A percentile compares a stretch with the other conserved stretches of the same genome.
These are phyloP conservation scores for Andrena flavipes DNA, from an alignment of 2,888 invertebrate species.

Conservation along the genomic window DNA sequence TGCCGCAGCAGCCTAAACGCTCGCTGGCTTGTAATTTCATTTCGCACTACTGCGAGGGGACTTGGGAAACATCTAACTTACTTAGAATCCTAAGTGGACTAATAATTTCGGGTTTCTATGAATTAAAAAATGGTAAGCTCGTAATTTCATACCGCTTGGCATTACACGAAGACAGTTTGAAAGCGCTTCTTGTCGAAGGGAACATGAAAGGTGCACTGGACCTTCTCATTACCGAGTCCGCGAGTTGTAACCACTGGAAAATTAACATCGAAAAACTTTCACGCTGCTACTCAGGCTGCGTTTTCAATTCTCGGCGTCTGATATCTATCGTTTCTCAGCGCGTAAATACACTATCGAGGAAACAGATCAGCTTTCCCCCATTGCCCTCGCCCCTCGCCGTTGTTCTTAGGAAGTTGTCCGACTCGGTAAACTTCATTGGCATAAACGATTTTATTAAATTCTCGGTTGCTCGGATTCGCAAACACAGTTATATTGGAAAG, in stretches of 20 bases:
- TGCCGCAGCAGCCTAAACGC: too few species aligned
- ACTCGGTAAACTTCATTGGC: constrained; percentile 63
- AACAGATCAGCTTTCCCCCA: constrained; percentile 26
- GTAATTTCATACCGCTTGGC: too few species aligned
- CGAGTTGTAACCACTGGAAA: not conserved
- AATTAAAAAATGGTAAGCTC: not conserved
- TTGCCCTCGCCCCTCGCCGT: constrained; percentile 34
- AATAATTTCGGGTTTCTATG: too few species aligned
- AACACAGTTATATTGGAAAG: constrained; percentile 69
- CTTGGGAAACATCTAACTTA: too few species aligned
- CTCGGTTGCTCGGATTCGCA: constrained; percentile 62
- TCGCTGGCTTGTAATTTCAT: too few species aligned
- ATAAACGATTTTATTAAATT: constrained; percentile 73
- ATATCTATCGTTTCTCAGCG: constrained; percentile 33
- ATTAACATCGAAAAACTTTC: constrained; percentile 7
- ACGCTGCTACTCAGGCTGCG: constrained; percentile 1
- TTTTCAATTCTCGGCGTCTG: constrained; percentile 18
- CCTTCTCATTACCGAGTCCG: not conserved
- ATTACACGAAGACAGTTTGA: too few species aligned
- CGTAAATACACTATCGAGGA: constrained; percentile 26
- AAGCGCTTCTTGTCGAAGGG: not conserved
- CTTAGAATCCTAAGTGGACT: too few species aligned
- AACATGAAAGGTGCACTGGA: not conserved
- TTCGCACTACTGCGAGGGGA: too few species aligned
- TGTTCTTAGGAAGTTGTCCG: constrained; percentile 49